These are phyloP conservation scores for Harpagus bidentatus DNA, from an alignment of 2,113 vertebrate genomes.

Conservation along the genomic window DNA sequence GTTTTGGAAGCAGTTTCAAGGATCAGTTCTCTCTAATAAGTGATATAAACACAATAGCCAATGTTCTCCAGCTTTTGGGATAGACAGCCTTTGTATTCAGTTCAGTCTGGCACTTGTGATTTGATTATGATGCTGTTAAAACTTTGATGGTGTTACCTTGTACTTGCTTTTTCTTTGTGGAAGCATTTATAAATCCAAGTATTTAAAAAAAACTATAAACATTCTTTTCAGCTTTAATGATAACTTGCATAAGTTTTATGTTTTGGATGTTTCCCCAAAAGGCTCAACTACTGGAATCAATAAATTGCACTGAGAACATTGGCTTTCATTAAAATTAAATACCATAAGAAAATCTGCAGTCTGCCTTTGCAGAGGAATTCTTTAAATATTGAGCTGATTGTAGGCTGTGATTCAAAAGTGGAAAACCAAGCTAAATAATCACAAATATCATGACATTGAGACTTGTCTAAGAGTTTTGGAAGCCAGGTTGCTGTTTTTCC, in stretches of 20 bases:
- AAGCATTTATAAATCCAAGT: neutral
- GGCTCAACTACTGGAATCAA: neutral
- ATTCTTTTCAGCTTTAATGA: neutral
- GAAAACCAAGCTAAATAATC: neutral
- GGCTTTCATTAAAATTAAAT: neutral
- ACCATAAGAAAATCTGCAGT: neutral
- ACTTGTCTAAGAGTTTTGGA: neutral
- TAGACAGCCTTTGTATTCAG: neutral
- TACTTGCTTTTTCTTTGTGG: neutral
- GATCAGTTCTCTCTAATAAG: neutral
- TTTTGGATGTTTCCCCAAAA: neutral
- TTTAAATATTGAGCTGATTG: neutral
- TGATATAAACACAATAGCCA: neutral
- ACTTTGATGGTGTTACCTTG: neutral
- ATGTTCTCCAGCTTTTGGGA: neutral
- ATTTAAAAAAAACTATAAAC: neutral
- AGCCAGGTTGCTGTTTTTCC: neutral
- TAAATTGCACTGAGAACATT: neutral
- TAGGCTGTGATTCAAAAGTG: neutral
- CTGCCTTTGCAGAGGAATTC: neutral
- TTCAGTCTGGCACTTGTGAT: neutral
- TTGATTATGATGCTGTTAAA: neutral
- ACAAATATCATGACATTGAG: neutral
- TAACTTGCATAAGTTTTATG: neutral
- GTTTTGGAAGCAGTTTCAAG: neutral